phyloP scores from a whole-genome alignment of 2,113 vertebrate species.

The Climacteris rufus region DNA sequence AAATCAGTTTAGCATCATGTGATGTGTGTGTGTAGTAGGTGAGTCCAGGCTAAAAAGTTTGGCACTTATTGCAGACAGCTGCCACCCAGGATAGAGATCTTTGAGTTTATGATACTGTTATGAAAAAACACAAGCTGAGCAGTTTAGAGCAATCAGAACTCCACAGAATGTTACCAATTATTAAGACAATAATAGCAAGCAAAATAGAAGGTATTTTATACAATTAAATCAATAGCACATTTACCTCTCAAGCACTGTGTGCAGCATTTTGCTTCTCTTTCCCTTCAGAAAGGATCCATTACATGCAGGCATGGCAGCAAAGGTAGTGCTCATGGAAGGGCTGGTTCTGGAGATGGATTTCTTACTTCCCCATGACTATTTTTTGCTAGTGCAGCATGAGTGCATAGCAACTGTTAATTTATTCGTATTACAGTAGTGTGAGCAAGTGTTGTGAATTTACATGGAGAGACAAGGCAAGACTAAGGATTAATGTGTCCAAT shows the following conservation, averaged over 20 bases:
- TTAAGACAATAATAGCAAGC: background rate
- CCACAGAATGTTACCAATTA: background rate
- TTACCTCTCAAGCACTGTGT: fast-evolving
- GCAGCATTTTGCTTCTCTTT: background rate
- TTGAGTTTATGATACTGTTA: background rate
- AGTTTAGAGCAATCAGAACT: background rate
- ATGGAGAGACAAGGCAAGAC: background rate
- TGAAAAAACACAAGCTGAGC: background rate
- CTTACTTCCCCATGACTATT: background rate
- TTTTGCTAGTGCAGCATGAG: background rate
- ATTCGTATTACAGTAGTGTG: background rate
- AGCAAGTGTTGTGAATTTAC: background rate
- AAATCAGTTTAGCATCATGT: background rate
- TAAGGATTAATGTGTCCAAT: background rate
- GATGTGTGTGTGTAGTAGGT: background rate
- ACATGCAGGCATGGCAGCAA: background rate
- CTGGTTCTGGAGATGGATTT: background rate
- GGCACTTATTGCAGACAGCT: background rate
- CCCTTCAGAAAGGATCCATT: background rate
- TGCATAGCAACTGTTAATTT: background rate
- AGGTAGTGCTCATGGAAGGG: background rate
- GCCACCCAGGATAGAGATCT: background rate
- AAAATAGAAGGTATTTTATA: background rate
- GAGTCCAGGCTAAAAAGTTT: background rate
- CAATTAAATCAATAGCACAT: background rate